Percentiles rank a stretch among this genome's conserved stretches.
Evolutionary conservation across 1,140 invertebrate species (phyloP).

Genomic region (Yoshiicerus persimilis): DNA sequence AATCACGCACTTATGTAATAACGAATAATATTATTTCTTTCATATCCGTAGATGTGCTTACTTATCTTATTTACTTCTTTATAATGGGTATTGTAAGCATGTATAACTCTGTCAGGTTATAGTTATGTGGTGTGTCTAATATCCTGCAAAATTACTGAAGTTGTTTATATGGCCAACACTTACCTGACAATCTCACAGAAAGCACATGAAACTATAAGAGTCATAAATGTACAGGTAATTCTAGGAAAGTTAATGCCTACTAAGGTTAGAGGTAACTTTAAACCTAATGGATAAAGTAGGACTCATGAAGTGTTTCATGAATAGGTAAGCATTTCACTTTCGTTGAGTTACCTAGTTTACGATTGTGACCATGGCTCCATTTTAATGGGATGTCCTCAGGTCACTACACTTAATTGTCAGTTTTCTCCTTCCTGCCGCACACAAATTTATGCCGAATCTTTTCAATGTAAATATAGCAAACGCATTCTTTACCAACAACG

Average conservation of each 20-base stretch:
- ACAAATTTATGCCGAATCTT: not conserved
- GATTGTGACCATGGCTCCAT: not conserved
- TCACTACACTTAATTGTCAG: not conserved
- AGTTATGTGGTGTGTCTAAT: too few relatives aligned
- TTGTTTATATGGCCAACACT: not conserved
- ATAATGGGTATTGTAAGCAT: too few relatives aligned
- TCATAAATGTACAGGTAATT: not conserved
- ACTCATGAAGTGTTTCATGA: not conserved
- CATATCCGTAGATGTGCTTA: too few relatives aligned
- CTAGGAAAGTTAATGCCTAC: not conserved
- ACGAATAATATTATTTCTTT: not conserved
- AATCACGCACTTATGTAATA: not conserved
- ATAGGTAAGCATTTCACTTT: not conserved
- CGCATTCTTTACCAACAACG: not conserved
- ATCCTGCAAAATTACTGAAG: not conserved
- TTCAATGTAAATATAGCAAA: not conserved
- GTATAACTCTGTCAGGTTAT: too few relatives aligned
- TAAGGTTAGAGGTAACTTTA: not conserved
- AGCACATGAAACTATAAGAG: not conserved
- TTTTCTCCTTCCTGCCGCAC: not conserved
- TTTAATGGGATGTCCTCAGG: not conserved
- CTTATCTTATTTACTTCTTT: too few relatives aligned
- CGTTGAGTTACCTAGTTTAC: not conserved
- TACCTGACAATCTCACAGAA: not conserved
- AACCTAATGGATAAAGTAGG: not conserved